Evolutionary conservation across 1,140 invertebrate species (phyloP).

Genomic region (Eciton burchellii): DNA sequence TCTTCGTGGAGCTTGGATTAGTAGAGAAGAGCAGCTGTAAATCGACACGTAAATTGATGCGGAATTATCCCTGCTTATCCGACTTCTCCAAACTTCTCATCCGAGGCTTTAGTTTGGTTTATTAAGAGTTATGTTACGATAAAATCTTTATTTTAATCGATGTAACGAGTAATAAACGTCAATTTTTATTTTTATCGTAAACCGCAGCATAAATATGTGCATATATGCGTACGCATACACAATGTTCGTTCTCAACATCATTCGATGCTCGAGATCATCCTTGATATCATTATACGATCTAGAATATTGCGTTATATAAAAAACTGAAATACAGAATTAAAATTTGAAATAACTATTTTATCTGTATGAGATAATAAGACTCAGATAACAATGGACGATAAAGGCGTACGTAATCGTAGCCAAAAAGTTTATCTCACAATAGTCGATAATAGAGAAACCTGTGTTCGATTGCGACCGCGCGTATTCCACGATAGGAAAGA

Average conservation of each 20-base stretch:
- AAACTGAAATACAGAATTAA: neutral
- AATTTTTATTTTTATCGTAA: neutral
- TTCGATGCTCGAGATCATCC: neutral
- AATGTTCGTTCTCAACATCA: too few species aligned
- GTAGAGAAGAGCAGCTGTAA: too few species aligned
- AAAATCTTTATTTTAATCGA: conserved; percentile 1
- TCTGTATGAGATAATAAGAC: conserved; percentile 39
- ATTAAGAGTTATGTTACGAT: too few species aligned
- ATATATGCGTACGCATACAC: neutral
- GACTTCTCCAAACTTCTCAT: too few species aligned
- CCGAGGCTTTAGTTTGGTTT: too few species aligned
- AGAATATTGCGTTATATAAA: neutral
- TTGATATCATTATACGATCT: neutral
- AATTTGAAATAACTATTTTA: conserved; percentile 28
- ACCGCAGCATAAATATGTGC: neutral
- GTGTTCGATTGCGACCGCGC: neutral
- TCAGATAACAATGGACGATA: conserved; percentile 22
- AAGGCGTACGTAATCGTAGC: conserved; percentile 6
- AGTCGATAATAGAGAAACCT: conserved; percentile 45
- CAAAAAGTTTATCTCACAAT: conserved; percentile 26
- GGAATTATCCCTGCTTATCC: too few species aligned
- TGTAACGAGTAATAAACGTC: neutral
- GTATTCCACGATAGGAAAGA: neutral
- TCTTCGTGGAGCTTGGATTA: neutral
- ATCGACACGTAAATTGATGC: too few species aligned